These are phyloP conservation scores for Nothura maculosa DNA, from an alignment of 2,797 vertebrate genomes.

Conservation along the genomic window DNA sequence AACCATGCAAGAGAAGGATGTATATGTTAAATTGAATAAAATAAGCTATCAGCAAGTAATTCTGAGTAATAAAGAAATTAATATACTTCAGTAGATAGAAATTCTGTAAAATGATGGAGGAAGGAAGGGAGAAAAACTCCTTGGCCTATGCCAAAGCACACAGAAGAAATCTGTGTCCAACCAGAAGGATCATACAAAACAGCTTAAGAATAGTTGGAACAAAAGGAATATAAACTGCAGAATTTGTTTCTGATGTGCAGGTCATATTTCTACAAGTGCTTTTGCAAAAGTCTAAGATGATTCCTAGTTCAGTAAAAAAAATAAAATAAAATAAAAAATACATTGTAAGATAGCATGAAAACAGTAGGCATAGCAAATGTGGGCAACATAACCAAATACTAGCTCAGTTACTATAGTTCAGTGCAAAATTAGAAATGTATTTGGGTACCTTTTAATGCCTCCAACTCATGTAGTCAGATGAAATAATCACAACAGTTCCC, in stretches of 20 bases:
- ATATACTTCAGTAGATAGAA: neutral
- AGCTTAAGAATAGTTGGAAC: neutral
- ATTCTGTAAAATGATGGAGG: neutral
- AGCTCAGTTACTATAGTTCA: neutral
- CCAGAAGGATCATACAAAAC: neutral
- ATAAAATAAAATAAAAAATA: too few species aligned
- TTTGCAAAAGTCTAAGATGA: neutral
- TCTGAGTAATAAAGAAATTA: neutral
- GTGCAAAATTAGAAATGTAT: neutral
- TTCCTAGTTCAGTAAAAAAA: neutral
- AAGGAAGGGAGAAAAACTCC: neutral
- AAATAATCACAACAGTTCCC: neutral
- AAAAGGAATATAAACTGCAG: neutral
- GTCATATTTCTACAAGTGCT: neutral
- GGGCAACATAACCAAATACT: neutral
- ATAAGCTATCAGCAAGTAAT: too few species aligned
- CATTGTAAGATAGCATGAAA: neutral
- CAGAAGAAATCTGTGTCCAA: neutral
- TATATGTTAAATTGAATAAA: neutral
- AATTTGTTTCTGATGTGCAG: neutral
- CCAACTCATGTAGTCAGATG: neutral
- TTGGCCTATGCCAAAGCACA: neutral
- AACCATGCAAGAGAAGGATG: too few species aligned
- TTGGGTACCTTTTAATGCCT: neutral
- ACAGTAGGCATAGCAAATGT: neutral